Conservation (phyloP, 1,140 invertebrate species). For the Heliconius hewitsoni region DNA sequence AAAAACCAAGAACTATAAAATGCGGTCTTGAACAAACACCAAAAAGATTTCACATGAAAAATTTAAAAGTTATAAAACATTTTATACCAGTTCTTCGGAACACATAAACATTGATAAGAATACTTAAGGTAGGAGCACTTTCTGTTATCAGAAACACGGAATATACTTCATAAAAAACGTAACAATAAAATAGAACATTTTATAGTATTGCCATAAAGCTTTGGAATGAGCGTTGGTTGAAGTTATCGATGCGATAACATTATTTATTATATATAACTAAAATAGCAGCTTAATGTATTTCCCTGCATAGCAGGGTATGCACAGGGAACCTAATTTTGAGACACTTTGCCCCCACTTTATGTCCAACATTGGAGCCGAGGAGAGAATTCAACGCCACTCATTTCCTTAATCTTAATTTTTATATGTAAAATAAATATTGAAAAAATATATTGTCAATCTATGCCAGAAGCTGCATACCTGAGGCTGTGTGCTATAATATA, state of each 20-base stretch:
- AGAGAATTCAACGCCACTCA: too few species aligned
- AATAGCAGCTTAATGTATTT: too few species aligned
- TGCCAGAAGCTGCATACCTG: too few species aligned
- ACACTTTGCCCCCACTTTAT: too few species aligned
- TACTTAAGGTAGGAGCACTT: not conserved
- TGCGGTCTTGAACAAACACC: not conserved
- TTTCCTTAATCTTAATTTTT: too few species aligned
- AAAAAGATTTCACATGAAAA: conserved; percentile 9
- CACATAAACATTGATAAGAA: conserved; percentile 9
- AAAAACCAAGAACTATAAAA: conserved; percentile 2
- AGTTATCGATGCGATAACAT: not conserved
- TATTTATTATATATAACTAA: not conserved
- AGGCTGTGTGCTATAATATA: too few species aligned
- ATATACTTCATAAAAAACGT: conserved; percentile 12
- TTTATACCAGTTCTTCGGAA: not conserved
- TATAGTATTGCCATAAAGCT: conserved; percentile 1
- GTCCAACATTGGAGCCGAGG: too few species aligned
- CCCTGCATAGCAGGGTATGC: too few species aligned
- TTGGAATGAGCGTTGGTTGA: not conserved
- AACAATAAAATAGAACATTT: conserved; percentile 14
- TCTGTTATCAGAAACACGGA: conserved; percentile 8
- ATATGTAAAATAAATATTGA: too few species aligned
- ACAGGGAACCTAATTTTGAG: too few species aligned
- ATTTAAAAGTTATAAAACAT: conserved; percentile 14
- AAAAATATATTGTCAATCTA: too few species aligned